Conservation (phyloP, 2,888 invertebrate genomes). For the Melanotus villosus region DNA sequence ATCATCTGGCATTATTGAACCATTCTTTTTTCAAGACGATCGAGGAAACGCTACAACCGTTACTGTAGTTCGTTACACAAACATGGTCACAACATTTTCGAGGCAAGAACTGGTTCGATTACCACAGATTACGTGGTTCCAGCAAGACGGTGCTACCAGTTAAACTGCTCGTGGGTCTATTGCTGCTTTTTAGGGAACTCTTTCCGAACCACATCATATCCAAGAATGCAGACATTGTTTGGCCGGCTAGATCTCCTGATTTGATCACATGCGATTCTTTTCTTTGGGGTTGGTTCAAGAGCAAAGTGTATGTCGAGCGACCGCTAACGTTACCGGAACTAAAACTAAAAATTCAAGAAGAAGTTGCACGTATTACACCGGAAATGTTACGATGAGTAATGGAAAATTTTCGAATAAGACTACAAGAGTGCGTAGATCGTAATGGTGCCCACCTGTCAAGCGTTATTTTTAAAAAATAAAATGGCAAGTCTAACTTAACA, state of each 20-base stretch:
- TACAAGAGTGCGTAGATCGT: neutral
- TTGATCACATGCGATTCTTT: neutral
- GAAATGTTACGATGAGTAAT: neutral
- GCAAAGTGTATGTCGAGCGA: neutral
- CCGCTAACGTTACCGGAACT: no score
- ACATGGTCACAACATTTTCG: conserved; percentile 3
- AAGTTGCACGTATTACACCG: neutral
- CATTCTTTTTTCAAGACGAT: conserved; percentile 12
- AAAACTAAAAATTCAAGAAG: conserved; percentile 2
- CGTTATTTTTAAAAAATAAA: neutral
- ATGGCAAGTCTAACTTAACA: no score
- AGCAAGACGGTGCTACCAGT: neutral
- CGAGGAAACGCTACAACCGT: conserved; percentile 13
- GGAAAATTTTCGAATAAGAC: neutral
- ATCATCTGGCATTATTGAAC: neutral
- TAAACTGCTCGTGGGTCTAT: conserved; percentile 1
- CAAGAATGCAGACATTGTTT: neutral
- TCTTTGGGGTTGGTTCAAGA: neutral
- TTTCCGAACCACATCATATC: neutral
- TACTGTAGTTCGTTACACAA: neutral
- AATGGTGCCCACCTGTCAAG: neutral
- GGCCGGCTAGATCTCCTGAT: conserved; percentile 6
- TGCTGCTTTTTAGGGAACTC: neutral
- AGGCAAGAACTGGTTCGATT: conserved; percentile 4
- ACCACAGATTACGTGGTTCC: neutral